Base-by-base conservation (phyloP, 2,888 invertebrate genomes). In the Ectemnius continuus region DNA sequence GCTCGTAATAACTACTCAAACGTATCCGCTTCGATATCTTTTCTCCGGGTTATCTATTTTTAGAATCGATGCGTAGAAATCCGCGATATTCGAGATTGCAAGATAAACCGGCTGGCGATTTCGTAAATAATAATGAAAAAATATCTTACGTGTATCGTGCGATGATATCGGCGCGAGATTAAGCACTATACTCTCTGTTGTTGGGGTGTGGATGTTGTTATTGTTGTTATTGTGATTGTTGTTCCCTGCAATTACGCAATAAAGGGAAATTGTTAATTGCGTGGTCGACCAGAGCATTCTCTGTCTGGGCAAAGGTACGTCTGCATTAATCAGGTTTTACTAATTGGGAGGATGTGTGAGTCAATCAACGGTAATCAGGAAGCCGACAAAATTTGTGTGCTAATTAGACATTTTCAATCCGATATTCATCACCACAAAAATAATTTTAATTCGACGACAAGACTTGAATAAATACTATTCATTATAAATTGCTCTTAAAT, bases 131-230 rank as follows among this genome's bases (percentile, higher is more conserved):
- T 20, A 61, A 61, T 20, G 5, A 26, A 47, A 5, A 62, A 16
- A 16, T 46, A 8, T 75, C 85, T 85, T 73, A 90, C 90, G 83
- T 76, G 85, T 86, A 70, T 86, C 86, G 67, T 93, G 78, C 47
- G 88, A 79, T 26, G 90, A 88, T 70, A 91, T 88, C 4, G 96
- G 96, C 63, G 95, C 95, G 92, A 96, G 93, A 89, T 96, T 96
- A 67, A 96, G 91, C 76, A 96, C 94, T 75, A 96, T 94, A 81
- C 86, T 91, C 74, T 90, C 90, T 26, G 88, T 86, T 23, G 85
- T 86, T 16, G 90, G 90, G 4, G 88, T 89, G 56, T 82, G 86
- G 63, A 80, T 75, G 71, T 86, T 87, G 73, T 88, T 91, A 67
- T 88, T 90, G 73, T 86, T 88, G 70, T 86, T 87, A 75, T 89